Evolutionary conservation across 2,113 vertebrate species (phyloP).

Genomic region (Sakesphorus luctuosus): DNA sequence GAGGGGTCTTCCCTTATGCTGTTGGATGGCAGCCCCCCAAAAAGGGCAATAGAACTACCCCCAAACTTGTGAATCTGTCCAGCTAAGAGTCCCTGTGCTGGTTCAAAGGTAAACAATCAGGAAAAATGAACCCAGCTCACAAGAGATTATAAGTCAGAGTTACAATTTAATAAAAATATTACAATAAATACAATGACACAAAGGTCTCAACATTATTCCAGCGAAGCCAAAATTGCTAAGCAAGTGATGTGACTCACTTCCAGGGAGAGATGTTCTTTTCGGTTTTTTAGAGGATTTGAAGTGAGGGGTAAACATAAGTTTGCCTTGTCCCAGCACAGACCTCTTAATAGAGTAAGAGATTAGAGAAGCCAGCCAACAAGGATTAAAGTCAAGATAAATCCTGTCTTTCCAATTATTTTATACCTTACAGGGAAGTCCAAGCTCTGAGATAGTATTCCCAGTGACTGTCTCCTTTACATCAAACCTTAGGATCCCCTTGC

Average conservation of each 20-base stretch:
- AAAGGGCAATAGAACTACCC: too few species aligned
- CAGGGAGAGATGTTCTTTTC: background rate
- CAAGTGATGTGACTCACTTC: background rate
- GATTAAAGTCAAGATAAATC: background rate
- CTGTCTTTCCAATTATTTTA: background rate
- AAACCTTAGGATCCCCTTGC: background rate
- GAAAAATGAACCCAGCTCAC: too few species aligned
- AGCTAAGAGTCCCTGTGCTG: too few species aligned
- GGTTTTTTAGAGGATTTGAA: background rate
- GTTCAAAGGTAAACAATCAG: too few species aligned
- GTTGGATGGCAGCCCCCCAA: too few species aligned
- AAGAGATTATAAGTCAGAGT: too few species aligned
- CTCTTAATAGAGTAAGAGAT: background rate
- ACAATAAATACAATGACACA: too few species aligned
- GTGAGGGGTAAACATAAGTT: background rate
- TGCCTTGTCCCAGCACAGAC: background rate
- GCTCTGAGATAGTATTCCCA: background rate
- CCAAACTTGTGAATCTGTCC: too few species aligned
- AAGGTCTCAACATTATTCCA: background rate
- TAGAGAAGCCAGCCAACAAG: background rate
- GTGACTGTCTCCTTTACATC: background rate
- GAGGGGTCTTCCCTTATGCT: too few species aligned
- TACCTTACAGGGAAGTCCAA: background rate
- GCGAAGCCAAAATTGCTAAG: background rate
- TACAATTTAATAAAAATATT: too few species aligned